Evolutionary conservation across 2,888 invertebrate species (phyloP).

Genomic region (Aspidapion aeneum): DNA sequence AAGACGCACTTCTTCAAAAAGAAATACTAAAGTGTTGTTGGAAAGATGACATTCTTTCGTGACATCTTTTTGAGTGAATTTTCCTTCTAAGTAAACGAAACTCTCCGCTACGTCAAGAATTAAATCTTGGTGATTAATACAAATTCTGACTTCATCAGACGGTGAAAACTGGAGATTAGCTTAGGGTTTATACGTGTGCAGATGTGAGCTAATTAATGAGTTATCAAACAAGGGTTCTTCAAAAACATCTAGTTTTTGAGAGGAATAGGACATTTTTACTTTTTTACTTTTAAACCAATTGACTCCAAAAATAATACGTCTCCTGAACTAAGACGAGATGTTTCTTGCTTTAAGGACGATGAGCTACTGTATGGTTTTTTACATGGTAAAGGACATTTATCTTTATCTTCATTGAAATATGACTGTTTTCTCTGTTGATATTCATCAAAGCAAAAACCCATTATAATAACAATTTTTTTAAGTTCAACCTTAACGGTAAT

Average conservation of each 20-base stretch:
- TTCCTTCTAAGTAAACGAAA: constrained; percentile 12
- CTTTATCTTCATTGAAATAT: neutral
- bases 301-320: constrained; percentile 3
- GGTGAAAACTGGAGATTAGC: constrained; percentile 5
- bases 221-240: constrained; percentile 4
- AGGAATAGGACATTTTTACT: neutral
- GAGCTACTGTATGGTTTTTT: neutral
- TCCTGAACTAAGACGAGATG: neutral
- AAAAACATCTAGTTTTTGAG: constrained; percentile 10
- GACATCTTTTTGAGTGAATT: constrained; percentile 10
- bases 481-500: constrained; percentile 13
- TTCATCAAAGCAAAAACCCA: constrained; percentile 8
- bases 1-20: constrained; percentile 13
- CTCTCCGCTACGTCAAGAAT: constrained; percentile 16
- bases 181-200: constrained; percentile 5
- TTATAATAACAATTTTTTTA: constrained; percentile 14
- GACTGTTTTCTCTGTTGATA: neutral
- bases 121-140: constrained; percentile 16
- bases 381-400: neutral
- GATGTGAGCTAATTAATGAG: neutral
- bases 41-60: constrained; percentile 7
- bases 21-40: constrained; percentile 5
- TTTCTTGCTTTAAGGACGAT: neutral
- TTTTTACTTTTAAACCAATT: constrained; percentile 2
- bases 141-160: constrained; percentile 7